These are phyloP conservation scores for Mactromeris polynyma DNA, from an alignment of 2,888 invertebrate genomes.

Conservation along the genomic window DNA sequence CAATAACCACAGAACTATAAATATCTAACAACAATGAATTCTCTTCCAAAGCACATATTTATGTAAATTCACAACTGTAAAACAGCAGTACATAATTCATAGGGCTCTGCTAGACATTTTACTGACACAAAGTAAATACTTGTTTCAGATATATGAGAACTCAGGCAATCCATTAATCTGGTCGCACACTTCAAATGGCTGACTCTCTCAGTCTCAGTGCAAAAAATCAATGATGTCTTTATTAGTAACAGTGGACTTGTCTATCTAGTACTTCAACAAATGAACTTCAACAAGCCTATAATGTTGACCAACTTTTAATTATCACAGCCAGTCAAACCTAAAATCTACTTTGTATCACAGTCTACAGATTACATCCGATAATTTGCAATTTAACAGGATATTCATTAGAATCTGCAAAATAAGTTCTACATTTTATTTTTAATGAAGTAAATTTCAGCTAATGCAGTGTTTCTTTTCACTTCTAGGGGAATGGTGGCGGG, in stretches of 20 bases:
- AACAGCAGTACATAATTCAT: constrained; percentile 10
- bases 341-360: no score
- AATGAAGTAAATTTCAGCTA: no score
- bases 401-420: no score
- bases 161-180: constrained; percentile 8
- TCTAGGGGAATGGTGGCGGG: no score
- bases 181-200: not conserved
- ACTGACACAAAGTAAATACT: not conserved
- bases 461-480: no score
- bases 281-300: not conserved
- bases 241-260: not conserved
- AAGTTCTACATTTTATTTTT: no score
- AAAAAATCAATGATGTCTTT: not conserved
- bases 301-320: not conserved
- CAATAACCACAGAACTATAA: not conserved
- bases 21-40: not conserved
- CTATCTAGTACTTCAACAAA: not conserved
- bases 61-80: not conserved
- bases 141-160: not conserved
- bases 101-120: not conserved
- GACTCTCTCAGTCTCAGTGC: not conserved
- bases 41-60: not conserved
- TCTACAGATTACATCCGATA: no score
- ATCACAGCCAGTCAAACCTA: not conserved
- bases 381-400: no score